These are phyloP conservation scores for Apaloderma vittatum DNA, from an alignment of 2,113 vertebrate species.

Conservation along the genomic window DNA sequence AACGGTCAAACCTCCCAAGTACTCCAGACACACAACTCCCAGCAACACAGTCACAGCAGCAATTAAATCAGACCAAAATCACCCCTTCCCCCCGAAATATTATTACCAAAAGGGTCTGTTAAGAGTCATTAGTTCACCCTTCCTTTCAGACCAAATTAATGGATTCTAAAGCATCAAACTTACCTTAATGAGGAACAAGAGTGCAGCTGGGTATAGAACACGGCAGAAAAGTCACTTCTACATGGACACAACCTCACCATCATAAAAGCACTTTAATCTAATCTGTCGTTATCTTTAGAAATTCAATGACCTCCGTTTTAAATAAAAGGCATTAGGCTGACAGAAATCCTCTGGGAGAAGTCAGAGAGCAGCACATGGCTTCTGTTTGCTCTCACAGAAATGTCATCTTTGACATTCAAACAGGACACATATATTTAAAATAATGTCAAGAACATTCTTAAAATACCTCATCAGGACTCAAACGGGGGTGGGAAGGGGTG, in stretches of 20 bases:
- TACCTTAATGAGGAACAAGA: constrained; percentile 76
- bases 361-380: constrained; percentile 65
- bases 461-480: constrained; percentile 70
- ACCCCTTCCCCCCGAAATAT: not conserved
- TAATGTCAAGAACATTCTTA: constrained; percentile 73
- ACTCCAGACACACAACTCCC: not conserved
- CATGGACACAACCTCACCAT: constrained; percentile 72
- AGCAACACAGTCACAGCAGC: not conserved
- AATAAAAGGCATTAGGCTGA: constrained; percentile 67
- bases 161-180: constrained; percentile 72
- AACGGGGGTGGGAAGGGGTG: constrained; percentile 1
- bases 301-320: constrained; percentile 67
- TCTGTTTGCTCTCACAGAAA: constrained; percentile 68
- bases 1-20: not conserved
- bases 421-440: constrained; percentile 74
- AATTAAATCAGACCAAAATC: constrained; percentile 16
- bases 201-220: constrained; percentile 73
- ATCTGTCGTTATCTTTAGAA: constrained; percentile 68
- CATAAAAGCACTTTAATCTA: constrained; percentile 72
- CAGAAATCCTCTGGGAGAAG: constrained; percentile 69
- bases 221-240: constrained; percentile 70
- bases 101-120: constrained; percentile 32
- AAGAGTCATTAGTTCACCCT: constrained; percentile 59
- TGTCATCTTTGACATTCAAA: constrained; percentile 76
- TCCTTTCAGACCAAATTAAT: constrained; percentile 67